phyloP scores from a whole-genome alignment of 2,113 vertebrate genomes.

The Hiodon tergisus region DNA sequence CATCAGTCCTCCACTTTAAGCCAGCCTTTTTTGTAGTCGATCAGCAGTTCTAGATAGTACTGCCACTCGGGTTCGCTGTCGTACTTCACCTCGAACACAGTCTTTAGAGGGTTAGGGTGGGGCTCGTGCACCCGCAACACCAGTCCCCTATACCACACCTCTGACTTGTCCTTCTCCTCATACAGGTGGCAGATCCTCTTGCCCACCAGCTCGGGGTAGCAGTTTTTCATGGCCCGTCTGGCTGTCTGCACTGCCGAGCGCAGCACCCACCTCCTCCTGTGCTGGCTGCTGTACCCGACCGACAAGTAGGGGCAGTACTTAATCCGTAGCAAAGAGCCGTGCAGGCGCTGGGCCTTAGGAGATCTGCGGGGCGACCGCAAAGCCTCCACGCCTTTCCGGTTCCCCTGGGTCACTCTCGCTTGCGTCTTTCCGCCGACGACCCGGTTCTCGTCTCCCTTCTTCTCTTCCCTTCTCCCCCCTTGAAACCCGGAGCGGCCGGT shows the following conservation, averaged over 20 bases:
- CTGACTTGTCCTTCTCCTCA: conserved; percentile 70
- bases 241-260: conserved; percentile 53
- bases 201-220: conserved; percentile 69
- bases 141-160: conserved; percentile 66
- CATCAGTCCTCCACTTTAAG: conserved; percentile 60
- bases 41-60: conserved; percentile 67
- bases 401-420: conserved; percentile 19
- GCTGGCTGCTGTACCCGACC: conserved; percentile 43
- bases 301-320: conserved; percentile 59
- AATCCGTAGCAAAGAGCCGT: conserved; percentile 49
- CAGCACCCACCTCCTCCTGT: conserved; percentile 52
- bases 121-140: conserved; percentile 61
- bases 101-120: conserved; percentile 60
- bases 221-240: conserved; percentile 32
- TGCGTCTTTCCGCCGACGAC: conserved; percentile 11
- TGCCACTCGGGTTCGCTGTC: conserved; percentile 74
- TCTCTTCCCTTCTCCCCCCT: background rate
- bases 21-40: conserved; percentile 69
- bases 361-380: conserved; percentile 26
- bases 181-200: conserved; percentile 70
- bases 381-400: conserved; percentile 19
- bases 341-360: conserved; percentile 39
- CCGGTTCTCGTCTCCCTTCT: background rate
- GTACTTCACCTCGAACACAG: conserved; percentile 66
- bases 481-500: conserved; percentile 10